Conservation (phyloP, 2,888 invertebrate genomes). For the Clostera curtula region DNA sequence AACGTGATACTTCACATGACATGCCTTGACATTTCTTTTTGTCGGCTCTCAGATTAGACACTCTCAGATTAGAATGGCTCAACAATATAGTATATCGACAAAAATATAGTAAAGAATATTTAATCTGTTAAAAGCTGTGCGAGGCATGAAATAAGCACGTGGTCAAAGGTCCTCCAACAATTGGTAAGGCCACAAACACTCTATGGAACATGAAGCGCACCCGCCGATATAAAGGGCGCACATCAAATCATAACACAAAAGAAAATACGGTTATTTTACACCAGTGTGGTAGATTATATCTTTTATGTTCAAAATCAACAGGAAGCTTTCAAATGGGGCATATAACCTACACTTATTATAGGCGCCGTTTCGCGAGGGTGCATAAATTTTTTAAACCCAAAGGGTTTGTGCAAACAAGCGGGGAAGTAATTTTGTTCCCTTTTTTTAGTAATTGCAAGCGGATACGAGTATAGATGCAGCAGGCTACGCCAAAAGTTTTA, state of each 20-base stretch:
- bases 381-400: slow-evolving; percentile 64
- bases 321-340: slow-evolving; percentile 73
- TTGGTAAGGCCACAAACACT: slow-evolving; percentile 40
- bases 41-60: too few species aligned
- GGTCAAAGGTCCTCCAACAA: slow-evolving; percentile 20
- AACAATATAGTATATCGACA: too few species aligned
- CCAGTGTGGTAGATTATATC: slow-evolving; percentile 73
- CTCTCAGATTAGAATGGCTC: too few species aligned
- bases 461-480: slow-evolving; percentile 23
- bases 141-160: too few species aligned
- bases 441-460: slow-evolving; percentile 46
- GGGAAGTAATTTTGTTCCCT: slow-evolving; percentile 29
- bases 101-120: too few species aligned
- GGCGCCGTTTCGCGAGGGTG: slow-evolving; percentile 61
- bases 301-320: slow-evolving; percentile 73
- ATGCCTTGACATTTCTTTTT: too few species aligned
- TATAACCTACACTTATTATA: slow-evolving; percentile 74
- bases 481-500: slow-evolving; percentile 36
- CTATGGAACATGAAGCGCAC: slow-evolving; percentile 43
- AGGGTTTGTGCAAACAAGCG: slow-evolving; percentile 61
- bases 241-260: slow-evolving; percentile 63
- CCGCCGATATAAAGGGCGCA: slow-evolving; percentile 49
- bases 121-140: too few species aligned
- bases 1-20: too few species aligned
- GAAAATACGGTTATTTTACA: slow-evolving; percentile 73